These are phyloP conservation scores for Idaea straminata DNA, from an alignment of 2,888 invertebrate genomes.

Conservation along the genomic window DNA sequence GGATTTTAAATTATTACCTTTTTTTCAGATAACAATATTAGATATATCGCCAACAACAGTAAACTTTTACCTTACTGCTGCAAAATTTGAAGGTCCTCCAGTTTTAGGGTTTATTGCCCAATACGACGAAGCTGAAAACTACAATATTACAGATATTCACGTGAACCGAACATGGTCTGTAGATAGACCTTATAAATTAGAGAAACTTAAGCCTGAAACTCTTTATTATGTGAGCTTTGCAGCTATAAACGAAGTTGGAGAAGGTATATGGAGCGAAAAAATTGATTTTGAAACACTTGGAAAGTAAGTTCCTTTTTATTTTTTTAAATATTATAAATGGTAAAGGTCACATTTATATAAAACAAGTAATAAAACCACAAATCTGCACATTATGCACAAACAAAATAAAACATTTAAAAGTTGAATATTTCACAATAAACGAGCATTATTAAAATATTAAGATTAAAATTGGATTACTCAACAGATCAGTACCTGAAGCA, in stretches of 20 bases:
- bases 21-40: conserved; percentile 39
- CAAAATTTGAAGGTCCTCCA: conserved; percentile 42
- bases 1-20: background rate
- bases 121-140: conserved; percentile 57
- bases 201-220: conserved; percentile 55
- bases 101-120: conserved; percentile 57
- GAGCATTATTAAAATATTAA: background rate
- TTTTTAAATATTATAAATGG: too few relatives aligned
- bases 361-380: too few relatives aligned
- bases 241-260: conserved; percentile 60
- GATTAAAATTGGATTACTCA: background rate
- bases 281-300: conserved; percentile 52
- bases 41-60: conserved; percentile 51
- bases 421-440: too few relatives aligned
- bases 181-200: conserved; percentile 51
- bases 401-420: too few relatives aligned
- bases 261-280: conserved; percentile 48
- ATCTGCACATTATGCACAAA: too few relatives aligned
- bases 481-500: conserved; percentile 57
- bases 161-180: conserved; percentile 62
- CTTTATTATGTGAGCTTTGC: conserved; percentile 59
- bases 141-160: conserved; percentile 57
- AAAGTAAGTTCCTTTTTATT: conserved; percentile 48
- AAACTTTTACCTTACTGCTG: conserved; percentile 48
- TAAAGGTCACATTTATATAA: too few relatives aligned